Evolutionary conservation across 1,140 invertebrate genomes (phyloP), one percentile per base, ranked within the genome.

Genomic region (Stegodyphus mimosarum): DNA sequence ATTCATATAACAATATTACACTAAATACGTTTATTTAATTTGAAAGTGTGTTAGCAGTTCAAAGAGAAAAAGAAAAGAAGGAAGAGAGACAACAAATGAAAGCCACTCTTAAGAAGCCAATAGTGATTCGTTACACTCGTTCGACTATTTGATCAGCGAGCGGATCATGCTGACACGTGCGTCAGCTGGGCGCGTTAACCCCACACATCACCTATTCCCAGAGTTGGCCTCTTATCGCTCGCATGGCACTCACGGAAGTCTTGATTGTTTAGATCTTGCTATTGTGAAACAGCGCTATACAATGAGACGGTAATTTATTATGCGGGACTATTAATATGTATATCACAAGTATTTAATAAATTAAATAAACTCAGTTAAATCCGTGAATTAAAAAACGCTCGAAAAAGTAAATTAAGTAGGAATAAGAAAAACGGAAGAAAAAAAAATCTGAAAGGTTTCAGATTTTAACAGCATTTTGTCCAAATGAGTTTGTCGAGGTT

Each of bases 101-200:
- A 64, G 13, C 48, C 6, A 48, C 48, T 49, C n/a, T 64, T 10
- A 64, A 49, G 74, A 77, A 77, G 53, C 63, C 74, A 77, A 33
- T 77, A 66, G 33, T 48, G 50, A 77, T 77, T 64, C 63, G 74
- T 66, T 77, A n/a, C 74, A 64, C 74, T 77, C 74, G 33, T 66
- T 66, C 74, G 49, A 77, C 60, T 77, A 66, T 77, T 77, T 77
- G 74, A 77, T 66, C 74, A 77, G 74, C 74, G 66, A 60, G 49
- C 66, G 9, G 33, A 33, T 15, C 11, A 11, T 18, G 74, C 52
- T 64, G 74, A 77, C 74, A 77, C 74, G 74, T 77, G 60, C 18
- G 60, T 66, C 48, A 51, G 7, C n/a, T 51, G 13, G 11, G 33
- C 60, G 50, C 74, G 74, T 60, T 50, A 64, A 66, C 74, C 48